Conservation (phyloP, 2,888 invertebrate species). For the Clistopyga incitator region DNA sequence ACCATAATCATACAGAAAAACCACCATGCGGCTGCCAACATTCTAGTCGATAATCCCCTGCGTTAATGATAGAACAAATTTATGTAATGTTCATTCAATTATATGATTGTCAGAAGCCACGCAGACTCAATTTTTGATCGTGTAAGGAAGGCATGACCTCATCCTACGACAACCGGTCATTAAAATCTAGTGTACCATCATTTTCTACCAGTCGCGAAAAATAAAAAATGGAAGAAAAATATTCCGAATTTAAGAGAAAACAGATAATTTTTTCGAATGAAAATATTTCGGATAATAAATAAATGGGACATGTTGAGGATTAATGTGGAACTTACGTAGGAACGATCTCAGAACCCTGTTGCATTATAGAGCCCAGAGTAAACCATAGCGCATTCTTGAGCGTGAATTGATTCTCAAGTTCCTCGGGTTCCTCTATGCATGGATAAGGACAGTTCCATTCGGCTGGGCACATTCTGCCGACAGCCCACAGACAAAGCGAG, state of each 20-base stretch:
- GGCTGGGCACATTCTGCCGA: constrained; percentile 93
- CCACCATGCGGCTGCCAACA: constrained; percentile 93
- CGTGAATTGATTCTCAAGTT: constrained; percentile 93
- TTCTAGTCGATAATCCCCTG: constrained; percentile 94
- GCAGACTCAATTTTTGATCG: no score
- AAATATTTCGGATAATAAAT: no score
- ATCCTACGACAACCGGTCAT: no score
- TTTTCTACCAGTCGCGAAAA: no score
- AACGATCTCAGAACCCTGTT: constrained; percentile 95
- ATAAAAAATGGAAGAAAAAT: no score
- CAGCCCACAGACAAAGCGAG: constrained; percentile 91
- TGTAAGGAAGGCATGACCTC: no score
- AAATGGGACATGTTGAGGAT: background rate
- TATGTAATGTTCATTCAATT: background rate
- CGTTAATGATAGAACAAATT: background rate
- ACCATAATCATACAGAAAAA: constrained; percentile 90
- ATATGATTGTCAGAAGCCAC: no score
- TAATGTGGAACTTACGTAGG: constrained; percentile 87
- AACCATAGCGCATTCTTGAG: constrained; percentile 96
- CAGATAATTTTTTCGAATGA: no score
- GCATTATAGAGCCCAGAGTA: constrained; percentile 93
- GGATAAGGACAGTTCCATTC: constrained; percentile 97
- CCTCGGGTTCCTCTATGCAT: constrained; percentile 93
- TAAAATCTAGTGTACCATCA: no score
- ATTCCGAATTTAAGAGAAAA: no score